Conservation (phyloP, 2,888 invertebrate species). For the Conus canariensis region DNA sequence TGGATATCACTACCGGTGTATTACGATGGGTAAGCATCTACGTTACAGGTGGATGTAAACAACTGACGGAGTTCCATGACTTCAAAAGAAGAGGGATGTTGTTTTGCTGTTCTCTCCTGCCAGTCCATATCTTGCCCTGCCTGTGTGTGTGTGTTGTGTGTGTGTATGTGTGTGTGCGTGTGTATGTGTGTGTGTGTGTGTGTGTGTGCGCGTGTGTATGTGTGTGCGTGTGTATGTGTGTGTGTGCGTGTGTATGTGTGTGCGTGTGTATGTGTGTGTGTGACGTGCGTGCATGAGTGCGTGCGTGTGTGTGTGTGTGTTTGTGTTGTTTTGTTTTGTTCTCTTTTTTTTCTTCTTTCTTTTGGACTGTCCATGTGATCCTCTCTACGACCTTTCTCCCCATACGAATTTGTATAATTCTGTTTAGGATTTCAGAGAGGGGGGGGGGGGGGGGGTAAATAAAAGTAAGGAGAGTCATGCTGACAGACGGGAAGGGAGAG, state of each 20-base stretch:
- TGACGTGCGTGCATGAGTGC: neutral
- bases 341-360: too few relatives aligned
- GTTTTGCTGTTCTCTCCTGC: too few relatives aligned
- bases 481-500: neutral
- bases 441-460: neutral
- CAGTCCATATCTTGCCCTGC: too few relatives aligned
- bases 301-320: conserved; percentile 13
- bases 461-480: neutral
- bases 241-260: neutral
- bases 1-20: too few relatives aligned
- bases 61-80: too few relatives aligned
- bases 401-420: neutral
- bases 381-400: neutral
- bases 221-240: too few relatives aligned
- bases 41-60: too few relatives aligned
- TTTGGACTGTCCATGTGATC: neutral
- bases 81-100: too few relatives aligned
- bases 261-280: neutral
- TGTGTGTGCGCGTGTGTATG: neutral
- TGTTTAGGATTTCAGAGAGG: neutral
- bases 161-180: neutral
- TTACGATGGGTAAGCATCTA: too few relatives aligned
- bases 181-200: neutral
- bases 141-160: neutral
- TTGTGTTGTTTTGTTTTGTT: neutral